Conservation (phyloP, 2,888 invertebrate genomes). For the Diloba caeruleocephala region DNA sequence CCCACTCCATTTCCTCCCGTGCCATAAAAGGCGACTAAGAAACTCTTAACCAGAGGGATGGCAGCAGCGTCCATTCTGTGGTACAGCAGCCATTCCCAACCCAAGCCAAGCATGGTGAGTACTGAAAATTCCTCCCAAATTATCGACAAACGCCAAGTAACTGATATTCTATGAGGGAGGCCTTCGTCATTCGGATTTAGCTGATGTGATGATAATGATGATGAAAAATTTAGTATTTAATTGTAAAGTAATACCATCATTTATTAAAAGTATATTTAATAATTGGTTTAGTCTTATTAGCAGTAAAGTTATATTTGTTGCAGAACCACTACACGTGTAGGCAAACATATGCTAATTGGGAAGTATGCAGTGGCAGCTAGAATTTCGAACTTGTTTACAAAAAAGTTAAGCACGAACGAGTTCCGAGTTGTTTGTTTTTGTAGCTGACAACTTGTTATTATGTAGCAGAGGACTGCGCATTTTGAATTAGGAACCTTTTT, state of each 20-base stretch:
- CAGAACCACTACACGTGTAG: not conserved
- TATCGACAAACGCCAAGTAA: too few species aligned
- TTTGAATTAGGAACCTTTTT: not conserved
- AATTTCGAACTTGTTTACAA: conserved; percentile 2
- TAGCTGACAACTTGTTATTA: not conserved
- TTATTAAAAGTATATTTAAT: not conserved
- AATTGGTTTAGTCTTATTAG: not conserved
- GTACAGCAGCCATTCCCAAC: too few species aligned
- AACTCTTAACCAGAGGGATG: too few species aligned
- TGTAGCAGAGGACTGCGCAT: not conserved
- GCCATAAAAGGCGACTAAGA: too few species aligned
- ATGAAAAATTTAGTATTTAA: too few species aligned
- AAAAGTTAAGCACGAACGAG: conserved; percentile 6
- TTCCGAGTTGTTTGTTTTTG: conserved; percentile 2
- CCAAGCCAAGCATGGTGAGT: too few species aligned
- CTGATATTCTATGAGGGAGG: too few species aligned
- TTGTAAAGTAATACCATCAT: not conserved
- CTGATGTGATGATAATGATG: too few species aligned
- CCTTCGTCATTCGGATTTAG: too few species aligned
- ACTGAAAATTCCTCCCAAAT: too few species aligned
- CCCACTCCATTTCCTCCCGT: too few species aligned
- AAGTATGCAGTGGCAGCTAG: not conserved
- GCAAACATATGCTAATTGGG: conserved; percentile 4
- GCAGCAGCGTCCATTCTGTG: too few species aligned
- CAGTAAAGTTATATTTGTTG: not conserved